Conservation (phyloP, 2,888 invertebrate species). For the Saturnia japonica region DNA sequence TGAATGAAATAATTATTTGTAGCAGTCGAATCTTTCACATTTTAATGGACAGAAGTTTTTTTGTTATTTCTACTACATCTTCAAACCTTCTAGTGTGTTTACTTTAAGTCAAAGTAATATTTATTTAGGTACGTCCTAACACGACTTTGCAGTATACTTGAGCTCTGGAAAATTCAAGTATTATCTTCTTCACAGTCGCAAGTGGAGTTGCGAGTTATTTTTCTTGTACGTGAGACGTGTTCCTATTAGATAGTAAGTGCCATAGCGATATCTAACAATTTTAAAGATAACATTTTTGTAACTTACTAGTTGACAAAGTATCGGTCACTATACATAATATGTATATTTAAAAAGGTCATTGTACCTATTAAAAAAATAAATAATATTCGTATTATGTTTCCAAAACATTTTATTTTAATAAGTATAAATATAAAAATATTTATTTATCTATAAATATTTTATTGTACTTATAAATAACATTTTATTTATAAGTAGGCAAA, state of each 20-base stretch:
- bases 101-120: conserved; percentile 14
- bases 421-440: too few relatives aligned
- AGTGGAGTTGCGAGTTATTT: conserved; percentile 47
- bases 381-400: too few relatives aligned
- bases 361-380: too few relatives aligned
- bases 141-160: conserved; percentile 42
- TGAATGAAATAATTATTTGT: neutral
- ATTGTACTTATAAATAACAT: too few relatives aligned
- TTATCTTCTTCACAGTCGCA: conserved; percentile 39
- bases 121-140: conserved; percentile 29
- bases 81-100: neutral
- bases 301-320: conserved; percentile 16
- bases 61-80: neutral
- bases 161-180: conserved; percentile 41
- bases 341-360: neutral
- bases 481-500: too few relatives aligned
- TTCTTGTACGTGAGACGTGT: conserved; percentile 54
- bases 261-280: conserved; percentile 29
- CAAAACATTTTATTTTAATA: too few relatives aligned
- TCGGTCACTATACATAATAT: neutral
- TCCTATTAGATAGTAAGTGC: conserved; percentile 37
- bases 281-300: conserved; percentile 21
- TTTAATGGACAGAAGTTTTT: neutral
- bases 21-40: neutral
- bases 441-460: too few relatives aligned